Evolutionary conservation across 1,140 invertebrate genomes (phyloP), one percentile per base, ranked within the genome.

Genomic region (Varroa destructor): DNA sequence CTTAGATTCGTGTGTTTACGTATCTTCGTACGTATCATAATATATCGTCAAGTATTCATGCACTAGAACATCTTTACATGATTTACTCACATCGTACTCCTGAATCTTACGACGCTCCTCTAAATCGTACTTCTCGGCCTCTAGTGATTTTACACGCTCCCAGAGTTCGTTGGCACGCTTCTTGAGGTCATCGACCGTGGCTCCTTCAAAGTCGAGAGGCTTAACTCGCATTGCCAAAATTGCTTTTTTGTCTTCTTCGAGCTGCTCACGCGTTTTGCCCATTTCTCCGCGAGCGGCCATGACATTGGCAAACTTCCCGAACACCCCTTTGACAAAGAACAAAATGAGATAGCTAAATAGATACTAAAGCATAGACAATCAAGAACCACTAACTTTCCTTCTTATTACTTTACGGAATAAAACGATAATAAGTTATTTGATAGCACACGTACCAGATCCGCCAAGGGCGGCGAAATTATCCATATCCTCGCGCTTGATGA

Each of bases 111-210:
- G 93, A 81, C 93, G 89, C 84, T 98, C 93, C 83, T 97, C 95
- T 81, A 98, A 87, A 84, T 99, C 96, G 83, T 98, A 99, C 81
- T 99, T 98, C 81, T 98, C 94, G 77, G 93, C 94, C 85, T 97
- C 94, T 76, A 99, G 85, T 82, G 92, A 91, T 77, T 95, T 86
- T 78, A 99, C 95, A 76, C 86, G 84, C 73, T 95, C 89, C 89
- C 95, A 97, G 74, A 99, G 84, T 80, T 98, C 93, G 74, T 86
- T 84, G 56, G 94, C 94, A 82, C 96, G 97, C 76, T 84, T 84
- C 77, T 88, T 87, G 58, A 99, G 85, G 80, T 89, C 88, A 72
- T 88, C 86, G 72, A 87, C 85, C 77, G 85, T 77, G 74, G 83
- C 75, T 56, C 80, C 85, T 74, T 93, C 90, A 75, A 97, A 86